Percentiles rank a stretch among this genome's conserved stretches.
phyloP scores from a whole-genome alignment of 37 sponge, comb jelly and placozoan species.

The Hormiphora californensis region DNA sequence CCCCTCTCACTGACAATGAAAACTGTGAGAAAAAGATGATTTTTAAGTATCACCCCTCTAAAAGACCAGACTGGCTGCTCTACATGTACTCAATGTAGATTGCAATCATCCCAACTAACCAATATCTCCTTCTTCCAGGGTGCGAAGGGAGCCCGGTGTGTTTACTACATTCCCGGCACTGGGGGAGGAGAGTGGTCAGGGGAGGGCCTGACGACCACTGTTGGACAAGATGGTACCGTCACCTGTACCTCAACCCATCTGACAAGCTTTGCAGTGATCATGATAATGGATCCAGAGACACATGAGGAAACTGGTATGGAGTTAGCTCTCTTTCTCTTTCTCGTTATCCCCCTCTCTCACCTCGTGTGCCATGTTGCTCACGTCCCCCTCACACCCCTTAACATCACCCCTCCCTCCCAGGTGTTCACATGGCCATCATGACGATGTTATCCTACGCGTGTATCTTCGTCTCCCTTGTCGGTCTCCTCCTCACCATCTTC shows the following conservation, averaged over 20 bases:
- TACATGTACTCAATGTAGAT: too few relatives aligned
- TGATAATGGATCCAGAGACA: constrained; percentile 25
- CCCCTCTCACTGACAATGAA: too few relatives aligned
- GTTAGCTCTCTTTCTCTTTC: too few relatives aligned
- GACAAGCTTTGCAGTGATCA: constrained; percentile 47
- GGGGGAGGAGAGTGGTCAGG: not conserved
- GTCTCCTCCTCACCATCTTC: constrained; percentile 13
- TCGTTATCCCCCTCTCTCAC: too few relatives aligned
- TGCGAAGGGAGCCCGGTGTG: constrained; percentile 34
- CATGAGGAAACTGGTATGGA: too few relatives aligned
- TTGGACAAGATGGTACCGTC: not conserved
- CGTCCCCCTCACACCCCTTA: not conserved
- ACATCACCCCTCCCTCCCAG: not conserved
- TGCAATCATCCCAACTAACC: not conserved
- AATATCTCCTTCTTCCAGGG: not conserved
- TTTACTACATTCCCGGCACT: not conserved
- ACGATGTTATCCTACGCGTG: too few relatives aligned
- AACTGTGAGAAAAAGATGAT: too few relatives aligned
- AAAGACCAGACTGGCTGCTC: too few relatives aligned
- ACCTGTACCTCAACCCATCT: constrained; percentile 6
- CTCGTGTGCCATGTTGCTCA: too few relatives aligned
- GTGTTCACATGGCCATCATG: not conserved
- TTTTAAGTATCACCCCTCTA: too few relatives aligned
- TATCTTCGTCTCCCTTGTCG: constrained; percentile 34
- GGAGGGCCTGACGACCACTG: not conserved